phyloP scores from a whole-genome alignment of 2,888 invertebrate genomes.

The Mesoligia furuncula region DNA sequence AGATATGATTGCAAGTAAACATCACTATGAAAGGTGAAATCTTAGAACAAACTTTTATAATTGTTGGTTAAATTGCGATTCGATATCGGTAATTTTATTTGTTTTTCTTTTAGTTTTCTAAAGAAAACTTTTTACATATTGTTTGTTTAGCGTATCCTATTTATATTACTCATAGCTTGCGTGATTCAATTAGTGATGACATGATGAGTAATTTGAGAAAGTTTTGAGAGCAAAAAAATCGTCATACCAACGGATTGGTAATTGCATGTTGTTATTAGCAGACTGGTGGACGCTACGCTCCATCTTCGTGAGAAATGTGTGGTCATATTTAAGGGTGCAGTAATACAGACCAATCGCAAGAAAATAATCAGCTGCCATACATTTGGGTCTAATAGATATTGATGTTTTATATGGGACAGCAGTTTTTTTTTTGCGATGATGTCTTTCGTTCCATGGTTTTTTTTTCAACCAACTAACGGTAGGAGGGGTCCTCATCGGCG shows the following conservation, averaged over 20 bases:
- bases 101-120: not conserved
- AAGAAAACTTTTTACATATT: not conserved
- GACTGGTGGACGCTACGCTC: not conserved
- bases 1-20: conserved; percentile 11
- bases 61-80: not conserved
- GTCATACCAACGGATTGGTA: not conserved
- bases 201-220: not conserved
- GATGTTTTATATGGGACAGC: not conserved
- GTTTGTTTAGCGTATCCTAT: not conserved
- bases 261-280: not conserved
- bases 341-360: not conserved
- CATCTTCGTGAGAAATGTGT: not conserved
- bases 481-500: too few species aligned
- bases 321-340: not conserved
- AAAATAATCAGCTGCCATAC: not conserved
- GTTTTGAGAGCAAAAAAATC: not conserved
- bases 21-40: conserved; percentile 11
- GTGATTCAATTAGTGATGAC: too few species aligned
- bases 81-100: not conserved
- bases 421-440: not conserved
- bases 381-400: not conserved
- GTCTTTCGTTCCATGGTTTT: too few species aligned
- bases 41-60: conserved; percentile 10
- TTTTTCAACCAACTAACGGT: too few species aligned
- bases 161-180: too few species aligned